Base-by-base conservation (phyloP, 2,888 invertebrate genomes). In the Dastarcus helophoroides region DNA sequence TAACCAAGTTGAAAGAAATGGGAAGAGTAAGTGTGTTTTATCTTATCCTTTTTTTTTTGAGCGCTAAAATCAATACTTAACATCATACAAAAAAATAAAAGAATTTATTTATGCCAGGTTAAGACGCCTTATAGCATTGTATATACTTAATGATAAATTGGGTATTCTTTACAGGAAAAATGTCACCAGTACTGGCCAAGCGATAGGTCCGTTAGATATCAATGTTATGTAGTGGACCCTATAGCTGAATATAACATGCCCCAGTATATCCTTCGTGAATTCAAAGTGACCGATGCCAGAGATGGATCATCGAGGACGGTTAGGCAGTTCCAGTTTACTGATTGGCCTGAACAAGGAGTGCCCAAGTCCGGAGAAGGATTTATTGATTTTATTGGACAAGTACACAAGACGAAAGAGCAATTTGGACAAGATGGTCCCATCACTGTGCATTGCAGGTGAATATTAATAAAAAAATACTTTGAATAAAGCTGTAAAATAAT, bases 221-320 rank as follows among this genome's bases (percentile, higher is more conserved):
- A 94, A 58, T 94, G 89, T 63, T 94, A 93, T 62, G 95, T 97
- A 25, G 95, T 98, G 12, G 98, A 98, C 63, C 97, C 97, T 7
- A 95, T 97, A 51, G 94, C 97, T 4, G 98, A 98, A 62, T 98
- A 98, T 64, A 95, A 97, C 62, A 97, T 98, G 95, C 94, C 95
- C 15, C 91, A 94, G 62, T 99, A 98, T 62, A 93, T 97, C 56
- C 71, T 99, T 54, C 73, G 98, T 48, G 98, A 99, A 67, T 98
- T 99, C 68, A 97, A 98, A 73, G 85, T 98, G 33, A 95, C 95
- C 32, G 97, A 98, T 62, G 93, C 95, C 10, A 77, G 95, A 47
- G 95, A 97, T 59, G 94, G 94, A 1, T 88, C 94, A 29, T 93
- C 94, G 4, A 72, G 97, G 36, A 94, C 94, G 14, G 82, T 95